phyloP scores from a whole-genome alignment of 2,888 invertebrate species.

The Athrips mouffetella region DNA sequence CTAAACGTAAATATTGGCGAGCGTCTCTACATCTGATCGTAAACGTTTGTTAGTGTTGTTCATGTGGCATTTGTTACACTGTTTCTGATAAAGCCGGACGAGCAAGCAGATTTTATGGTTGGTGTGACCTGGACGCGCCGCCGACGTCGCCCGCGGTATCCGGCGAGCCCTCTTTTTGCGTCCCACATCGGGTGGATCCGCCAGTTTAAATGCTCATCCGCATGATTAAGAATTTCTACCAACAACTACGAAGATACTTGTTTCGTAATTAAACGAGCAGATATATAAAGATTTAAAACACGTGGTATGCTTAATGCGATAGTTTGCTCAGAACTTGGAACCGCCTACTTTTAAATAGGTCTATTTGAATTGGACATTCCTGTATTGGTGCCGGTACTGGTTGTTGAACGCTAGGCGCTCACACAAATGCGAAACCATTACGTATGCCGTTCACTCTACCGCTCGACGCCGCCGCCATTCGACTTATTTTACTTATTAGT shows the following conservation, averaged over 20 bases:
- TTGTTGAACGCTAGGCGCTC: slow-evolving; percentile 15
- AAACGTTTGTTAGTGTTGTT: not conserved
- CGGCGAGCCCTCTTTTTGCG: slow-evolving; percentile 31
- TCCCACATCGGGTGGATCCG: slow-evolving; percentile 27
- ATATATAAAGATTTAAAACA: not conserved
- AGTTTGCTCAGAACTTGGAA: slow-evolving; percentile 26
- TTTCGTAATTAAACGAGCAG: not conserved
- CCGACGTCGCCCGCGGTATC: slow-evolving; percentile 27
- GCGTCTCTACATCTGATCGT: not conserved
- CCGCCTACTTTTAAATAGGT: slow-evolving; percentile 35
- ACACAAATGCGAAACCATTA: slow-evolving; percentile 37
- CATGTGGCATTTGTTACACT: slow-evolving; percentile 25
- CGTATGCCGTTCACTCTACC: slow-evolving; percentile 33
- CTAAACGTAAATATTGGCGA: no score
- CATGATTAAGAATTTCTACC: not conserved
- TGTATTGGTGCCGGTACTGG: slow-evolving; percentile 22
- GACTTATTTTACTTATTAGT: slow-evolving; percentile 31
- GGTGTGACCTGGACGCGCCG: slow-evolving; percentile 25
- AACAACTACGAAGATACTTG: not conserved
- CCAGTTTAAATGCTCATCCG: not conserved
- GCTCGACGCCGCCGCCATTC: slow-evolving; percentile 24
- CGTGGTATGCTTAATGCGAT: not conserved
- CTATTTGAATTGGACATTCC: slow-evolving; percentile 53
- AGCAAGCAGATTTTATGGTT: slow-evolving; percentile 26
- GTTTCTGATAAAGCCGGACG: slow-evolving; percentile 18